A percentile compares a stretch with the other conserved stretches of the same genome.
Conservation (phyloP, 2,888 invertebrate species). For the Athrips mouffetella region DNA sequence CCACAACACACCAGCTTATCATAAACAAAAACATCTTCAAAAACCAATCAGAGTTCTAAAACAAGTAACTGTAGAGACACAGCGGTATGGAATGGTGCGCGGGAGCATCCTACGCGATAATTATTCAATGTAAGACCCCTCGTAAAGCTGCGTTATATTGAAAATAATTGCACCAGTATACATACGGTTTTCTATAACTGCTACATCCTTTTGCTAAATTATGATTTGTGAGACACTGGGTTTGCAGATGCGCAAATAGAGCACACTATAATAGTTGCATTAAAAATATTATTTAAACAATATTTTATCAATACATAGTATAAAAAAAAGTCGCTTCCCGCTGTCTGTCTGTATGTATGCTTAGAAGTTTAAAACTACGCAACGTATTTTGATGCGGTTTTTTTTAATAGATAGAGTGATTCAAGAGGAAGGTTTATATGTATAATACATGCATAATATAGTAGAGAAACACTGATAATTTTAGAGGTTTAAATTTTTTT, state of each 20-base stretch:
- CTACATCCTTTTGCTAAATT: constrained; percentile 37
- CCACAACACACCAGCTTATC: constrained; percentile 35
- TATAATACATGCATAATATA: no score
- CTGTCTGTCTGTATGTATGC: no score
- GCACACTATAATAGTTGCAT: background rate
- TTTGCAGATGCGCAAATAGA: constrained; percentile 6
- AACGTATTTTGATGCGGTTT: no score
- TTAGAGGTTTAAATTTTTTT: no score
- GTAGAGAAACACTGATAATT: no score
- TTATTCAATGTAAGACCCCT: constrained; percentile 62
- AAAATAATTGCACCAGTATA: constrained; percentile 27
- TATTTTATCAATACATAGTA: no score
- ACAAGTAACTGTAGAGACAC: constrained; percentile 35
- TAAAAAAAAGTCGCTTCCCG: no score
- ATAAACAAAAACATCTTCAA: constrained; percentile 42
- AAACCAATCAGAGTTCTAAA: constrained; percentile 17
- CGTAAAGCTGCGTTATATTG: constrained; percentile 44
- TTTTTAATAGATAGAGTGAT: no score
- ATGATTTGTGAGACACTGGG: constrained; percentile 23
- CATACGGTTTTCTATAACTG: constrained; percentile 26
- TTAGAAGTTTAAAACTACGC: no score
- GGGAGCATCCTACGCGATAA: constrained; percentile 53
- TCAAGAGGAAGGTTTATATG: no score
- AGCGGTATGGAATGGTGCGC: constrained; percentile 41
- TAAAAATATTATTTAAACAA: background rate